Base-by-base conservation (phyloP, 2,797 vertebrate species). In the Eidolon dupreanum region DNA sequence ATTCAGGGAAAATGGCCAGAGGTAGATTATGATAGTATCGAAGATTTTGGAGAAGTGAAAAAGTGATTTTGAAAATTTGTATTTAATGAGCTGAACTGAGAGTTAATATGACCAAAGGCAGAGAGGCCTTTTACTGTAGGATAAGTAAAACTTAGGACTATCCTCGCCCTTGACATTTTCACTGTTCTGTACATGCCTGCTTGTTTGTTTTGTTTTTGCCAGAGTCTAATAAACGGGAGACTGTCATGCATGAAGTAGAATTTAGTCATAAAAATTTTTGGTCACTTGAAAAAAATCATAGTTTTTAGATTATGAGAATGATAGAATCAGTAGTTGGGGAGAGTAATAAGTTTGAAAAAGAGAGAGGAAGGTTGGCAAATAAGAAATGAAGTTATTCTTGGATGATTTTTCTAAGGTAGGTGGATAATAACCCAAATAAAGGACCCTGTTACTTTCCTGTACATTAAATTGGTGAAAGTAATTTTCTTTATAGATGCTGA, bases 11-110 rank as follows among this genome's bases (percentile, higher is more conserved):
- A 82, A 65, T 65, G 43, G 59, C 43, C 20, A 65, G 43, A 65
- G 46, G 99, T 99, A 98, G 99, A 99, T 90, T 99, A 99, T 75
- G 99, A 99, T 97, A 99, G 99, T 99, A 99, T 99, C 6, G 99
- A 99, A 95, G 99, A 99, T 97, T 99, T 99, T 94, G 99, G 99
- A 97, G 99, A 99, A 99, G 99, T 99, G n/a, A 99, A 99, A 98
- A 99, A 99, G 98, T 99, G 99, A 99, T 98, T 81, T 97, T 98
- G 97, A 98, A 98, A 98, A 98, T 98, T 97, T 99, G 97, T 98
- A 98, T 98, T 98, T 98, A 98, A 98, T 96, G 57, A 95, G 68
- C 93, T 98, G 97, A 96, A 95, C 97, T 98, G 98, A 97, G 95
- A 98, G 97, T 97, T 81, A 95, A 97, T 90, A 88, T 90, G 98